Base-by-base conservation (phyloP, 2,888 invertebrate species). In the Polia nebulosa region DNA sequence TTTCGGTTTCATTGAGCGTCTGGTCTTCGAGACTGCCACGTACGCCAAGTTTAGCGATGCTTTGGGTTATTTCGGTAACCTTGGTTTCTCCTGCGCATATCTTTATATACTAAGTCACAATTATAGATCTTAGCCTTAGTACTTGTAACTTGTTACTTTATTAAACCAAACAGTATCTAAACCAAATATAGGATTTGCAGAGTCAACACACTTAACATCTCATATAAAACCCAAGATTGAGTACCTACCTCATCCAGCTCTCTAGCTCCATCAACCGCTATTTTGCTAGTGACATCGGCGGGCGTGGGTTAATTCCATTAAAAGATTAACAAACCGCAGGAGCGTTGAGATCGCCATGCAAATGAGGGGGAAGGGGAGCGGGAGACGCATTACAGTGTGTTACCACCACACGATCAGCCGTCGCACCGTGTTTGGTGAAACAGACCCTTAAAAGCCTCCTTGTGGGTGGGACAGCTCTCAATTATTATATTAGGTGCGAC, bases 321-420 rank as follows among this genome's bases (percentile, higher is more conserved):
- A 91, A 92, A 93, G 93, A 93, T 93, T 93, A 93, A 91, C 93
- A 92, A 89, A 92, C 93, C 93, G 83, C 93, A 89, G 85, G 87
- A 89, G 86, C 85, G 89, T 82, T 84, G 84, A 88, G 86, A 88
- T 87, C 88, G 89, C 80, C 79, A 86, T 84, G 87, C 82, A 86
- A 86, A 87, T 86, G 80, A 81, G 81, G 72, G 68, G 61, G 53
- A 20, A 7, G 59, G 49, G 44, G 56, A 25, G 34, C 34, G 61
- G 60, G 55, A 52, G 60, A 60, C 63, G 62, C 53, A 67, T 64
- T 59, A 70, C 63, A 75, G 59, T 63, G 63, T 66, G 79, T 80
- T 69, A 67, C 69, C 60, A 73, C 77, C 64, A 67, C 66, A 71
- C 62, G 60, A 80, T 62, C 65, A 55, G 57, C 56, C 36, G 39